Base-by-base conservation (phyloP, 2,797 vertebrate species). In the Xenops minutus region DNA sequence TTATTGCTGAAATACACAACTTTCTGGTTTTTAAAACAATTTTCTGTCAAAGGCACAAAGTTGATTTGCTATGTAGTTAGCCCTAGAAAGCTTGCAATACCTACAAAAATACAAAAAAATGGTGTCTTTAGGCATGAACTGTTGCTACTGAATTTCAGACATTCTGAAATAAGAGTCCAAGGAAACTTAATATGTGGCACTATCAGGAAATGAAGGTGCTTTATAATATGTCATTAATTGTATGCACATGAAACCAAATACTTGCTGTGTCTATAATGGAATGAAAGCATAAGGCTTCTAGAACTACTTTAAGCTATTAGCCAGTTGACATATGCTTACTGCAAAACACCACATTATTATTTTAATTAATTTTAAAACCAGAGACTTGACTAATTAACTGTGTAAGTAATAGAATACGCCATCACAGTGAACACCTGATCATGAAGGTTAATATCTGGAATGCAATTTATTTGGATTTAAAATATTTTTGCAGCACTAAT, bases 391-490 rank as follows among this genome's bases (percentile, higher is more conserved):
- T 92, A 95, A 90, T 93, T 85, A 81, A 67, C 96, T 96, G 30
- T 96, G 37, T 95, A 91, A 97, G 95, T 95, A 95, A 96, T 94
- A 95, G 73, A 92, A 92, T 92, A 94, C 75, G 58, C 61, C 92
- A 64, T 95, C 84, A 89, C 64, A 92, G 80, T 95, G 91, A 96
- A 92, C 92, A 97, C 87, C 81, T 97, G 94, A 93, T 97, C 80
- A 62, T 83, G 85, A 90, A 97, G 97, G 75, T 64, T 95, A 94
- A 79, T 97, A 95, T 88, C 67, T 97, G 89, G 77, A 97, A 80
- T 93, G 66, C 76, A 94, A 39, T 97, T 96, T 96, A 88, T 97
- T 97, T 97, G 58, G 78, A 96, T 96, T 97, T 97, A 85, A 97
- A 97, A 94, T 97, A 94, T 96, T 97, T 97, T 97, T 97, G 76